phyloP scores from a whole-genome alignment of 2,888 invertebrate species.

The Bembecia ichneumoniformis region DNA sequence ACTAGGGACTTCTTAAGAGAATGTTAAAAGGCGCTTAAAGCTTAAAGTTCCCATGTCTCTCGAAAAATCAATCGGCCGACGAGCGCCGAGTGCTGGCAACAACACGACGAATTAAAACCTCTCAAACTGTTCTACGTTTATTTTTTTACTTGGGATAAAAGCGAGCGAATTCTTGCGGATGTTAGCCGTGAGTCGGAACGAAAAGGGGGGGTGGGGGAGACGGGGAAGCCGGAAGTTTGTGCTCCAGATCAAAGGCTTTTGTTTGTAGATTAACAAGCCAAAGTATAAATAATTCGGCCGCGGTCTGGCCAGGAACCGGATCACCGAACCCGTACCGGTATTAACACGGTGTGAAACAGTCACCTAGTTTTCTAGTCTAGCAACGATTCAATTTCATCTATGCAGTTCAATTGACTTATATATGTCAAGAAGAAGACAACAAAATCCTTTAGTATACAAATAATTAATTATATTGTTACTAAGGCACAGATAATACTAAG shows the following conservation, averaged over 20 bases:
- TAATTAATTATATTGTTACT: too few species aligned
- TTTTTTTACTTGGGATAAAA: constrained; percentile 29
- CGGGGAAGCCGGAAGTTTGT: constrained; percentile 26
- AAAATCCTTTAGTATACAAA: too few species aligned
- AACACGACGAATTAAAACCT: constrained; percentile 11
- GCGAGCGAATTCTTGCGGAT: constrained; percentile 22
- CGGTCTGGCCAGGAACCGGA: constrained; percentile 1
- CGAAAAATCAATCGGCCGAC: constrained; percentile 5
- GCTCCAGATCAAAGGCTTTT: constrained; percentile 49
- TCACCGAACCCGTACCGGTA: background rate
- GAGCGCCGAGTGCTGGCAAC: constrained; percentile 2
- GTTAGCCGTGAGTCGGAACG: constrained; percentile 10
- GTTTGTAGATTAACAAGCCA: constrained; percentile 45
- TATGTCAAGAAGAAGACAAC: too few species aligned
- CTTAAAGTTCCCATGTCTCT: background rate
- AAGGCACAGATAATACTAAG: too few species aligned
- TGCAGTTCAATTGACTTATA: too few species aligned
- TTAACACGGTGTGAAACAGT: background rate
- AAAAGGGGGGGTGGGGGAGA: constrained; percentile 1
- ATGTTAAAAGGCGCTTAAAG: background rate
- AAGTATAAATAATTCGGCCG: constrained; percentile 16
- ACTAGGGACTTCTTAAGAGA: background rate
- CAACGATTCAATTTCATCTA: too few species aligned
- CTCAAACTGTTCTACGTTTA: constrained; percentile 10
- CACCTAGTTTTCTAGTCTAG: too few species aligned